Evolutionary conservation across 2,113 vertebrate genomes (phyloP).

Genomic region (Eleginops maclovinus): DNA sequence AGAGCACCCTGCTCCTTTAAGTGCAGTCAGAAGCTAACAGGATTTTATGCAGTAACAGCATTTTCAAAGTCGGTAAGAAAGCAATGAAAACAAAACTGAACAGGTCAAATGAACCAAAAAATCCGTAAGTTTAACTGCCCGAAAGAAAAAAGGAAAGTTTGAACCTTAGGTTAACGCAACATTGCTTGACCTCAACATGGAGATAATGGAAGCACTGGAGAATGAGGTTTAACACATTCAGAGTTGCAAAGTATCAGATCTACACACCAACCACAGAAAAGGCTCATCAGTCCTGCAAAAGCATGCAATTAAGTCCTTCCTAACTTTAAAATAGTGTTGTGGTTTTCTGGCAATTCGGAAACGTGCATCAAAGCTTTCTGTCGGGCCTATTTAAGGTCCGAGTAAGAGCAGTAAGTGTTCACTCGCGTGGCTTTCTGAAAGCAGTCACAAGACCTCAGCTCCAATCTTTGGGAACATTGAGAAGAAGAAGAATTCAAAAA

Average conservation of each 20-base stretch:
- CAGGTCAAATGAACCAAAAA: background rate
- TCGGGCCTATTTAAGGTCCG: constrained; percentile 25
- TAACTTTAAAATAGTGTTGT: background rate
- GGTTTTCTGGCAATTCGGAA: background rate
- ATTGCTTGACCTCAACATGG: background rate
- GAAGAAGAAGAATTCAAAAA: constrained; percentile 21
- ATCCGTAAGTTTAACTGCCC: background rate
- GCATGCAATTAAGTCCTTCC: background rate
- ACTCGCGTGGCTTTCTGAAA: constrained; percentile 29
- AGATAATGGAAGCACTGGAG: background rate
- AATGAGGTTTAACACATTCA: background rate
- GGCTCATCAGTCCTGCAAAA: background rate
- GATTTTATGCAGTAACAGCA: background rate
- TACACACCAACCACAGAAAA: background rate
- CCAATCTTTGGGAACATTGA: constrained; percentile 41
- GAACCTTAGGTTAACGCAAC: background rate
- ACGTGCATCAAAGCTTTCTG: background rate
- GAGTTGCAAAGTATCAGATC: background rate
- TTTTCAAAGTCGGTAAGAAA: background rate
- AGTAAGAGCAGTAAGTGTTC: constrained; percentile 44
- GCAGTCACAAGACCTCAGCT: constrained; percentile 67
- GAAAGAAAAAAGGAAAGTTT: background rate
- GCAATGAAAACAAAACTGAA: background rate
- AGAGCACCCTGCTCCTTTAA: background rate
- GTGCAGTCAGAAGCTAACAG: background rate